A percentile compares a stretch with the other conserved stretches of the same genome.
Evolutionary conservation across 1,140 invertebrate species (phyloP).

Genomic region (Caerostris darwini): DNA sequence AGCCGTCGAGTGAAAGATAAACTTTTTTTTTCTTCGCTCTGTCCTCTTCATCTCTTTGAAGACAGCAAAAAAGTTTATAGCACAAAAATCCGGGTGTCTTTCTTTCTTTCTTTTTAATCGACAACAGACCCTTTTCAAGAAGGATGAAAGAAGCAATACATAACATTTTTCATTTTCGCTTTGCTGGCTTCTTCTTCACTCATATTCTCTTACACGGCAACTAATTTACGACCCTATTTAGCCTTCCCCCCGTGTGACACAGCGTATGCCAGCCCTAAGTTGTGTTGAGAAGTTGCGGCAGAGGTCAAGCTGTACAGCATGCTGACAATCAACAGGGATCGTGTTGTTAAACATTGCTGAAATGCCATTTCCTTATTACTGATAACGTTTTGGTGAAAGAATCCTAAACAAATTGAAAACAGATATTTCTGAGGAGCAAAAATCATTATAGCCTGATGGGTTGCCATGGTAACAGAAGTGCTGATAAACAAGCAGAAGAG

Average conservation of each 20-base stretch:
- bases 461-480: too few relatives aligned
- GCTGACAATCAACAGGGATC: conserved; percentile 11
- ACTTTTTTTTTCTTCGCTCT: background rate
- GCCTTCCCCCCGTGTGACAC: background rate
- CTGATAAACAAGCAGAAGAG: too few relatives aligned
- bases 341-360: background rate
- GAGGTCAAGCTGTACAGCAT: background rate
- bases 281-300: background rate
- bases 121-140: conserved; percentile 14
- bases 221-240: conserved; percentile 24
- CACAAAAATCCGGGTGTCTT: background rate
- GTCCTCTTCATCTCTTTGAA: background rate
- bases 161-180: background rate
- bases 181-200: background rate
- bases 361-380: background rate
- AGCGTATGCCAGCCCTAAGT: background rate
- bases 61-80: conserved; percentile 21
- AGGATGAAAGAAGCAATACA: conserved; percentile 31
- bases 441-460: too few relatives aligned
- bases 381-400: background rate
- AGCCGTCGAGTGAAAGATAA: background rate
- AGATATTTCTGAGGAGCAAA: background rate
- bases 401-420: background rate
- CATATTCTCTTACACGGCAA: background rate
- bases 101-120: background rate